Base-by-base conservation (phyloP, 2,888 invertebrate species). In the Andrena bicolor region DNA sequence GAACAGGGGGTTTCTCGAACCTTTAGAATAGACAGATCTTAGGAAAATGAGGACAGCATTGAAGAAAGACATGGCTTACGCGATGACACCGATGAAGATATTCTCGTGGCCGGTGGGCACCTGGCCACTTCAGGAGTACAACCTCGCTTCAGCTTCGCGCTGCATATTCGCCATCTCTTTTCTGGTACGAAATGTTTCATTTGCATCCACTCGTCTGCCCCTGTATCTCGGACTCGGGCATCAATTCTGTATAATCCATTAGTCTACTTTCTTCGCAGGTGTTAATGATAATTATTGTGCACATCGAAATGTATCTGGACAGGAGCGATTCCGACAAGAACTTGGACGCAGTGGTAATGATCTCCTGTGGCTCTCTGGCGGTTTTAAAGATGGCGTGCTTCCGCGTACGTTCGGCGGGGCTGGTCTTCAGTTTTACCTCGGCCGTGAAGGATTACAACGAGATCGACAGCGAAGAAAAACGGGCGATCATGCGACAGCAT, bases 61-160 rank as follows among this genome's bases (percentile, higher is more conserved):
- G n/a, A 48, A 20, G 13, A 23, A 63, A 7, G 77, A 79, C 23
- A 35, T 79, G 4, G 13, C 32, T 10, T 79, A 79, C 48, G 77
- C 78, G 41, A 79, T 76, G 68, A 2, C 16, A 0, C 68, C 77
- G 35, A 3, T 79, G 32, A 76, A 68, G 26, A 10, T 69, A 2
- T 3, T 78, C 4, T 48, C 68, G 26, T 78, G 78, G 78, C 78
- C 78, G 1, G 26, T 78, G 0, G 78, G 78, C 5, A 79, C 78
- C 1, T 79, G 77, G 79, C 79, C 63, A 0, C 63, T 69, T 28
- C 56, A 69, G 5, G 10, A 28, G 3, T 64, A 64, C 63, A 10
- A 69, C 28, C 2, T 16, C 0, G 10, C 10, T 3, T 61, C 78
- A 8, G 8, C 13, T 8, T 5, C 41, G 8, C 68, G 76, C 1